A percentile compares a stretch with the other conserved stretches of the same genome.
These are phyloP conservation scores for Thalassoma bifasciatum DNA, from an alignment of 2,113 vertebrate species.

Conservation along the genomic window DNA sequence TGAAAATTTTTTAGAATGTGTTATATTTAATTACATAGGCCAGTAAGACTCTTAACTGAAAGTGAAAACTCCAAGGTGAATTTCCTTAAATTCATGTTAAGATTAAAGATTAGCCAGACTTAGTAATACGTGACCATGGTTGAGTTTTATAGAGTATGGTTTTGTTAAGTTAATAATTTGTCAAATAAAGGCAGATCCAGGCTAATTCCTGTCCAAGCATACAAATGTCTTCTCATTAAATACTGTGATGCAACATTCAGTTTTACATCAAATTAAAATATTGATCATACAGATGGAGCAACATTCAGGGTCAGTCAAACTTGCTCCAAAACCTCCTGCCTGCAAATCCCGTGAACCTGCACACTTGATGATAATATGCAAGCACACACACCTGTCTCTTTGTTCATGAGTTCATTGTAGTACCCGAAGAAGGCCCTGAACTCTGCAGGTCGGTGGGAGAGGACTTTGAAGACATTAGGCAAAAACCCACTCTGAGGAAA, in stretches of 20 bases:
- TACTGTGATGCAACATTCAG: no score
- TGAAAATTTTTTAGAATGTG: no score
- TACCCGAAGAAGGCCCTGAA: slow-evolving; percentile 90
- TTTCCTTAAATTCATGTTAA: neutral
- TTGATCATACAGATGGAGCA: no score
- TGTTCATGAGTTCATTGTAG: slow-evolving; percentile 89
- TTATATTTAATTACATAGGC: neutral
- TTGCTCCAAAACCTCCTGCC: no score
- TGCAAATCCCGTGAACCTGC: no score
- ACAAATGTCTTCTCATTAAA: neutral
- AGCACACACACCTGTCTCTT: slow-evolving; percentile 86
- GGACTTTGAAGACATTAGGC: slow-evolving; percentile 87
- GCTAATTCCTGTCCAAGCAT: neutral
- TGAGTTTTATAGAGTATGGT: neutral
- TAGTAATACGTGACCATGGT: neutral
- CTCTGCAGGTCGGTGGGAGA: slow-evolving; percentile 84
- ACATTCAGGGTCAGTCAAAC: no score
- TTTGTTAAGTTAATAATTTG: slow-evolving; percentile 1
- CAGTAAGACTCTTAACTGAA: neutral
- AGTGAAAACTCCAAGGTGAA: neutral
- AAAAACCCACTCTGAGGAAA: slow-evolving; percentile 84
- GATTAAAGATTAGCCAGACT: neutral
- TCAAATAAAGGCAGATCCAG: neutral
- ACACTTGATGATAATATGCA: no score
- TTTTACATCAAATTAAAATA: no score